These are phyloP conservation scores for Amiota mariae DNA, from an alignment of 2,888 invertebrate species.

Conservation along the genomic window DNA sequence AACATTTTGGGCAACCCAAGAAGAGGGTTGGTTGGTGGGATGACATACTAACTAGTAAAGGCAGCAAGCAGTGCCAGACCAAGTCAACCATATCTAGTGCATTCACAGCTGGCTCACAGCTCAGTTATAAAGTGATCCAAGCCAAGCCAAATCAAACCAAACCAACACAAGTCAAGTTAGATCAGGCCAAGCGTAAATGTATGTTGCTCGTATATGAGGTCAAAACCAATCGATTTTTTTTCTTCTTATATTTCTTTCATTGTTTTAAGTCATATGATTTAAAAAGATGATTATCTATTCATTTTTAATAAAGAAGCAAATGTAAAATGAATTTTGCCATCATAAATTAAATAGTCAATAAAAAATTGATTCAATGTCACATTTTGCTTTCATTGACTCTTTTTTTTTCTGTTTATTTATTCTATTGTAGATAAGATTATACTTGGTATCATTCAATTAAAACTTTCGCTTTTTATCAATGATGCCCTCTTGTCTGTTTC, in stretches of 20 bases:
- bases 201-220: conserved; percentile 62
- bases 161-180: conserved; percentile 48
- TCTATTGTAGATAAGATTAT: too few relatives aligned
- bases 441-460: too few relatives aligned
- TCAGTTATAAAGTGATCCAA: conserved; percentile 26
- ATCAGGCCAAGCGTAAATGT: conserved; percentile 46
- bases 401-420: too few relatives aligned
- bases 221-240: conserved; percentile 70
- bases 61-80: not conserved
- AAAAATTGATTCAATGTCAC: too few relatives aligned
- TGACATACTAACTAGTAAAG: conserved; percentile 1
- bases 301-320: too few relatives aligned
- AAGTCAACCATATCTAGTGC: conserved; percentile 3
- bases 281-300: too few relatives aligned
- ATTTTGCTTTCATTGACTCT: too few relatives aligned
- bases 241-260: conserved; percentile 41
- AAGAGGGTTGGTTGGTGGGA: not conserved
- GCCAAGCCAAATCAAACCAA: conserved; percentile 29
- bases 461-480: too few relatives aligned
- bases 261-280: conserved; percentile 19
- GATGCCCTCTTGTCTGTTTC: too few relatives aligned
- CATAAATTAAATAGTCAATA: too few relatives aligned
- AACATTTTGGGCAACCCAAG: not conserved
- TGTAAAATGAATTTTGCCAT: too few relatives aligned
- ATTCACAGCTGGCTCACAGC: conserved; percentile 2